Percentiles rank a stretch among this genome's conserved stretches.
Conservation (phyloP, 2,797 vertebrate genomes). For the Dromococcyx pavoninus region DNA sequence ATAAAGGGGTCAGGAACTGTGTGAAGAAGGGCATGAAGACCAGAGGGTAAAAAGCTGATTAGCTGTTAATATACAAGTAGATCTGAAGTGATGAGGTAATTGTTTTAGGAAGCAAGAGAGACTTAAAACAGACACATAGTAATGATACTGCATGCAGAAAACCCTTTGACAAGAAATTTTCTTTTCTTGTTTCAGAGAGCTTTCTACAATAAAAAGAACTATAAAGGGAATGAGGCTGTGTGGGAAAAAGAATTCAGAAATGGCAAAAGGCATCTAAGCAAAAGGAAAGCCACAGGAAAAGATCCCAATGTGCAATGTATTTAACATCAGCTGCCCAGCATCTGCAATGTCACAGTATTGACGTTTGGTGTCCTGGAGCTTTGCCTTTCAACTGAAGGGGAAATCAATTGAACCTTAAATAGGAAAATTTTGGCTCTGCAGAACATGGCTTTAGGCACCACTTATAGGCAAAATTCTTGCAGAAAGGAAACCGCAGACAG, state of each 20-base stretch:
- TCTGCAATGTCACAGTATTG: conserved; percentile 55
- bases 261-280: conserved; percentile 4
- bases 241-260: background rate
- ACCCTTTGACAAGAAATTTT: background rate
- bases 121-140: background rate
- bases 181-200: background rate
- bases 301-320: conserved; percentile 23
- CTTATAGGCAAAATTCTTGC: background rate
- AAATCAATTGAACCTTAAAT: conserved; percentile 51
- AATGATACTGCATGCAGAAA: background rate
- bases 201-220: background rate
- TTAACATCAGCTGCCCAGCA: conserved; percentile 35
- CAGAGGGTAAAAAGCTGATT: conserved; percentile 28
- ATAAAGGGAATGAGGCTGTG: background rate
- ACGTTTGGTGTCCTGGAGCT: conserved; percentile 50
- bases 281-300: conserved; percentile 21
- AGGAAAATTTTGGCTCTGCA: background rate
- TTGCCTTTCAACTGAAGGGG: conserved; percentile 19
- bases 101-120: conserved; percentile 20
- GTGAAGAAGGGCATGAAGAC: background rate
- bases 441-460: background rate
- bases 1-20: background rate
- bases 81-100: conserved; percentile 17
- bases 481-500: background rate
- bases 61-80: conserved; percentile 19